Evolutionary conservation across 2,797 vertebrate genomes (phyloP).

Genomic region (Malacoctenus gilli): DNA sequence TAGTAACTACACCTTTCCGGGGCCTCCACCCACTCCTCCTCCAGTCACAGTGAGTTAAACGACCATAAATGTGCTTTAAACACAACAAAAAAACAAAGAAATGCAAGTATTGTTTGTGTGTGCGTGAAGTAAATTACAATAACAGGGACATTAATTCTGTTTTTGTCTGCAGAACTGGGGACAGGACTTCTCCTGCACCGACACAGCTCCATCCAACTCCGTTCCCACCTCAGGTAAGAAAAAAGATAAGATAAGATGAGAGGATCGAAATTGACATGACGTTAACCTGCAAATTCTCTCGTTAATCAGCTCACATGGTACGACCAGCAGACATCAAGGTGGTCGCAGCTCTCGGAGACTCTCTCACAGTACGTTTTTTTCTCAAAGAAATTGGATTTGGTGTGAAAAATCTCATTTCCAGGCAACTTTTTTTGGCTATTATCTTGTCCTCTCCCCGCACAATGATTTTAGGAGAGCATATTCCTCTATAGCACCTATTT

Average conservation of each 20-base stretch:
- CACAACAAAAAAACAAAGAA: neutral
- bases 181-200: conserved; percentile 85
- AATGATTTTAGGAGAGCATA: too few relatives aligned
- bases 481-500: too few relatives aligned
- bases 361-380: conserved; percentile 84
- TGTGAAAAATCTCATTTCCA: neutral
- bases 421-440: neutral
- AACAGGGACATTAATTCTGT: too few relatives aligned
- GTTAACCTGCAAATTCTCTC: too few relatives aligned
- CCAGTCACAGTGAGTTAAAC: conserved; percentile 77
- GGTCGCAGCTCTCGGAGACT: conserved; percentile 90
- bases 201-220: conserved; percentile 69
- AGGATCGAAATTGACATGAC: neutral
- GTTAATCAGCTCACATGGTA: conserved; percentile 85
- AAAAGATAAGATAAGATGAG: neutral
- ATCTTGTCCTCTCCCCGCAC: too few relatives aligned
- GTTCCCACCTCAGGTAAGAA: conserved; percentile 88
- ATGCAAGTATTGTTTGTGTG: too few relatives aligned
- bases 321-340: conserved; percentile 88
- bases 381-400: conserved; percentile 27
- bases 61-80: conserved; percentile 16
- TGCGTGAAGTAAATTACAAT: too few relatives aligned
- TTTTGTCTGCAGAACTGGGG: conserved; percentile 88
- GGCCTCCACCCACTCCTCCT: conserved; percentile 67
- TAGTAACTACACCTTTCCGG: conserved; percentile 80